A percentile compares a stretch with the other conserved stretches of the same genome.
phyloP scores from a whole-genome alignment of 53 echinoderm and acorn worm species.

The Echinometra lucunter region DNA sequence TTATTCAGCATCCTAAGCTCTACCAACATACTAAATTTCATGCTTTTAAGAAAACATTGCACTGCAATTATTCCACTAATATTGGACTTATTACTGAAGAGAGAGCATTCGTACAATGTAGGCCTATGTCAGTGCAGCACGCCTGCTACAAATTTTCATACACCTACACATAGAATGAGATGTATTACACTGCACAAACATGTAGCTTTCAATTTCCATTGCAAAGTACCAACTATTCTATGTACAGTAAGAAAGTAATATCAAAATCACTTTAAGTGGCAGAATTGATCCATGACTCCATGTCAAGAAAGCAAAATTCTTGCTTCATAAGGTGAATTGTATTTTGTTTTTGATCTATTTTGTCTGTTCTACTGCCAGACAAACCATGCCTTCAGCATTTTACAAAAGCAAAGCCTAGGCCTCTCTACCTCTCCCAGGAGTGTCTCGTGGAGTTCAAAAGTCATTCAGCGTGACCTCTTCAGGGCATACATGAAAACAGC shows the following conservation, averaged over 20 bases:
- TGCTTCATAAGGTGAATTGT: background rate
- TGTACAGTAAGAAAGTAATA: background rate
- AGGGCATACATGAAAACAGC: background rate
- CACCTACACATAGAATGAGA: background rate
- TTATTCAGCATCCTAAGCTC: no score
- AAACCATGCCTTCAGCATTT: background rate
- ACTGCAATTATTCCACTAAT: no score
- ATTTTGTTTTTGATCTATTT: slow-evolving; percentile 24
- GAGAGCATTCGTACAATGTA: background rate
- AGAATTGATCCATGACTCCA: background rate
- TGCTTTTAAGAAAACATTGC: no score
- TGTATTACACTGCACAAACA: background rate
- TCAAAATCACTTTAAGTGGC: background rate
- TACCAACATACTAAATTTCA: no score
- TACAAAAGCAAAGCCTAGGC: slow-evolving; percentile 18
- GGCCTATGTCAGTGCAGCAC: background rate
- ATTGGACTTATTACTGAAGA: background rate
- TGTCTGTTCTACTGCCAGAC: slow-evolving; percentile 8
- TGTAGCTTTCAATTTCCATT: background rate
- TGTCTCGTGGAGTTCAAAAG: slow-evolving; percentile 33
- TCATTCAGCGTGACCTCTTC: slow-evolving; percentile 28
- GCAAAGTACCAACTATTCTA: background rate
- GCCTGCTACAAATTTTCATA: background rate
- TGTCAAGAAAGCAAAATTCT: background rate
- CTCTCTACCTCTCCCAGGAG: slow-evolving; percentile 36